Base-by-base conservation (phyloP, 2,113 vertebrate genomes). In the Hymenochirus boettgeri region DNA sequence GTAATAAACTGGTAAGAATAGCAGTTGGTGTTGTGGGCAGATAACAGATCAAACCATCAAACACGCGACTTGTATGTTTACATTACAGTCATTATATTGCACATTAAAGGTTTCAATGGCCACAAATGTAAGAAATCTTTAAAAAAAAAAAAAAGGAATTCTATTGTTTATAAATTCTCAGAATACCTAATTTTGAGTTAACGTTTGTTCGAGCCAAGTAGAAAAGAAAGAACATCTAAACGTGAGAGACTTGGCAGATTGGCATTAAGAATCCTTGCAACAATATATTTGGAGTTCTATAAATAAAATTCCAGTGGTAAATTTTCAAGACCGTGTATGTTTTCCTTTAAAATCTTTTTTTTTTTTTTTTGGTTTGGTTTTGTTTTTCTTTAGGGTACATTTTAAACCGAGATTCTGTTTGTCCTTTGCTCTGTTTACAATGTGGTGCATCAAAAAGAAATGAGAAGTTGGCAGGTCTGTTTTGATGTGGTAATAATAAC, bases 401-500 rank as follows among this genome's bases (percentile, higher is more conserved):
- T n/a, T 66, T 66, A 52, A 58, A 59, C 64, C 51, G 64, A n/a
- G 11, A 48, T 51, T 42, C 45, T 51, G 64, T 58, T 66, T 66
- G 55, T 46, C 48, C 64, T 66, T 22, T 15, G 55, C 55, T 58
- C 47, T 39, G 47, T 56, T 66, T 59, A 66, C 64, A 66, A 66
- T 66, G 57, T 58, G 55, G 55, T 39, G 46, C 64, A 59, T 66
- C 55, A 42, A 66, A 66, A 58, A 58, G 58, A 66, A 66, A 66
- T 51, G 64, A 31, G 45, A 39, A 33, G 46, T 66, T 66, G 27
- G 64, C 37, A 19, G 46, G 37, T 39, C 42, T 27, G 55, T 51
- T 66, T 51, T 66, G 64, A 66, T 66, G 64, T 66, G 64, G 64
- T 66, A 50, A 66, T 52, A 66, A 66, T 27, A n/a, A 56, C 45